Conservation (phyloP, 2,888 invertebrate genomes). For the Beris morrisii region DNA sequence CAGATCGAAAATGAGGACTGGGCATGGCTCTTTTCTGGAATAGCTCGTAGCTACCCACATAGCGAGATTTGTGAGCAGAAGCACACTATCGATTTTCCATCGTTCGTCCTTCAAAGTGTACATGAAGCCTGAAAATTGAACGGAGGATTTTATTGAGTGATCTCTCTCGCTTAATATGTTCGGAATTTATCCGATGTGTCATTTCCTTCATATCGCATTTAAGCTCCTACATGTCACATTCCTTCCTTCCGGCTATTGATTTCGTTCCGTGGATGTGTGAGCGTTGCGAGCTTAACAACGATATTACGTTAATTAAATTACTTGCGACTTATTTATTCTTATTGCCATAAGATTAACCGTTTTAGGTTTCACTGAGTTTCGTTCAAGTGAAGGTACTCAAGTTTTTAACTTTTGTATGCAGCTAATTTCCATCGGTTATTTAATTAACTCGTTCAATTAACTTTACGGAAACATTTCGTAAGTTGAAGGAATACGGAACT, state of each 20-base stretch:
- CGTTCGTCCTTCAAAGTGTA: background rate
- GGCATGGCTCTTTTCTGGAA: slow-evolving; percentile 4
- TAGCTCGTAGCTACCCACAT: background rate
- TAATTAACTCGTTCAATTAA: too few relatives aligned
- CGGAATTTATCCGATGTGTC: background rate
- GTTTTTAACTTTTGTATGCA: too few relatives aligned
- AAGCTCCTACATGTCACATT: background rate
- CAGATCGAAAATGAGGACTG: background rate
- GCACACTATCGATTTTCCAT: background rate
- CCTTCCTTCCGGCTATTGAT: slow-evolving; percentile 1
- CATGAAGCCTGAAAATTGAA: background rate
- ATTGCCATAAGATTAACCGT: background rate
- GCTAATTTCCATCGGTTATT: too few relatives aligned
- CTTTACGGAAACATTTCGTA: too few relatives aligned
- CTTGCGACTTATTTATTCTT: background rate
- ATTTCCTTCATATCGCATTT: slow-evolving; percentile 3
- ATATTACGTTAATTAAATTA: slow-evolving; percentile 6
- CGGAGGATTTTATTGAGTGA: slow-evolving; percentile 10
- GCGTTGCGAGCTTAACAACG: background rate
- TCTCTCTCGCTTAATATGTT: background rate
- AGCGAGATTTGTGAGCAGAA: too few relatives aligned
- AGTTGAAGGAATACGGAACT: too few relatives aligned
- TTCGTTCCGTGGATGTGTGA: background rate
- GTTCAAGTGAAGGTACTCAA: too few relatives aligned
- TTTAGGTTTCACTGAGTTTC: background rate